Base-by-base conservation (phyloP, 2,888 invertebrate species). In the Eudasyphora cyanicolor region DNA sequence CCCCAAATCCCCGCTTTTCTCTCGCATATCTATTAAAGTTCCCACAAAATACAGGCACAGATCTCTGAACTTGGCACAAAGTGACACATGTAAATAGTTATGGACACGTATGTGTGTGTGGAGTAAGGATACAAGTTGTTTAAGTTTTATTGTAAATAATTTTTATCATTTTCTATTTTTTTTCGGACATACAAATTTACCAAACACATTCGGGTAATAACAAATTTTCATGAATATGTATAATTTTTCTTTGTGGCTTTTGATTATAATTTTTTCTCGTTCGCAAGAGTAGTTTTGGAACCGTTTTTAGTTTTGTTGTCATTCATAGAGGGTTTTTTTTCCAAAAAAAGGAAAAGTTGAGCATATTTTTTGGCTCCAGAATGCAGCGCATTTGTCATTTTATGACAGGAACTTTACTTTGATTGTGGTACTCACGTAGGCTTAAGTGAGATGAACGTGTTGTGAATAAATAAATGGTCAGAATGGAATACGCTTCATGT, bases 401-500 rank as follows among this genome's bases (percentile, higher is more conserved):
- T 82, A 83, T 84, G 85, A 86, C 84, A 85, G 80, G 79, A 86
- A 86, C 77, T 86, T 85, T 86, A 81, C 82, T 86, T 86, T 86
- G 86, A 86, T 84, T 84, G 84, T 79, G 82, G 78, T 70, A 70
- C 80, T 85, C 86, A 86, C 86, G 86, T 85, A 86, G 84, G 82
- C 84, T 86, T 86, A 85, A 86, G 86, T 85, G 86, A 79, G 86
- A 85, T 86, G 79, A 85, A 86, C 86, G 86, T 86, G 86, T 85
- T 82, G 69, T 42, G 84, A 86, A 86, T 86, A 60, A 80, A 70
- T 78, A 76, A 80, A 71, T 71, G 80, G 82, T 75, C 81, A 84
- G 21, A 67, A 70, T 70, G 45, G n/a, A n/a, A 19, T 8, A 76
- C 17, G 19, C 27, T 21, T 38, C 29, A 10, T n/a, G 57, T 38